phyloP scores from a whole-genome alignment of 2,113 vertebrate genomes.

The Onychorhynchus coronatus region DNA sequence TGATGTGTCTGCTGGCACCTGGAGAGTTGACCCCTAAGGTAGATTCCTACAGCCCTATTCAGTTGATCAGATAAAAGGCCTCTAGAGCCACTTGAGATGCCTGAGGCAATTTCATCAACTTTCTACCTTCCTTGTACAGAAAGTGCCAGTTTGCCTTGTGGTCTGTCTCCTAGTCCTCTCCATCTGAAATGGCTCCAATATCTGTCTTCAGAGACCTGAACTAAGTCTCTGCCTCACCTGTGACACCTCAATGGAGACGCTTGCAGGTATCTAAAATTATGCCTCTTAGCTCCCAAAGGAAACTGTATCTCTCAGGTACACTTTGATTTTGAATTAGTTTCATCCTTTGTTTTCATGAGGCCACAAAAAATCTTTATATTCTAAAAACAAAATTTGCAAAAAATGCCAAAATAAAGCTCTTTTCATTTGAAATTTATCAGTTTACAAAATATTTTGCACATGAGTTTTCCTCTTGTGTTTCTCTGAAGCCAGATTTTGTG shows the following conservation, averaged over 20 bases:
- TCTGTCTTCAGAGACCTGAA: background rate
- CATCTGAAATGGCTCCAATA: background rate
- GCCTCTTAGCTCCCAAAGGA: background rate
- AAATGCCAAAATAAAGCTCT: constrained; percentile 31
- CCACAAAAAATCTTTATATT: background rate
- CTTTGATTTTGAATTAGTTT: background rate
- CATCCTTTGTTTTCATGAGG: background rate
- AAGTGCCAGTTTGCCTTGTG: background rate
- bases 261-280: background rate
- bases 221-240: background rate
- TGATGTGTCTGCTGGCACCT: background rate
- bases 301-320: background rate
- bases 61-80: background rate
- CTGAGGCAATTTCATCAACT: background rate
- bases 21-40: background rate
- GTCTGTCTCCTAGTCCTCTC: background rate
- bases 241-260: background rate
- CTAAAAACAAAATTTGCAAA: background rate
- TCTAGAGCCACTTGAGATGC: background rate
- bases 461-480: background rate
- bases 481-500: background rate
- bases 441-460: background rate
- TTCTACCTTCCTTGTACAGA: background rate
- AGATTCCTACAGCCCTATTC: background rate
- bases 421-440: background rate